Conservation (phyloP, 2,113 vertebrate genomes). For the Centropristis striata region DNA sequence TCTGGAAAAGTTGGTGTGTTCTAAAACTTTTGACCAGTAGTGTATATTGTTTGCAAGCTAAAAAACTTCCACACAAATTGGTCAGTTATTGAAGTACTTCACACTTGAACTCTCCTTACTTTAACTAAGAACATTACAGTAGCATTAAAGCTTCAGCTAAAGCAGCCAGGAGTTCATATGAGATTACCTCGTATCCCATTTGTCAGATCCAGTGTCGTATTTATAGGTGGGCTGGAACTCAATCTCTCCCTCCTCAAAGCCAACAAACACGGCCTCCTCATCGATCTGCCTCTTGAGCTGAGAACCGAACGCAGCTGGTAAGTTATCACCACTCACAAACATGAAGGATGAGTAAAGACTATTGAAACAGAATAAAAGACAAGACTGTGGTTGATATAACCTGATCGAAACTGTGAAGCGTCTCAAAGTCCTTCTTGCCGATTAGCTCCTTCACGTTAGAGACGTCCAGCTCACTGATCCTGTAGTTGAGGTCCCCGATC, state of each 20-base stretch:
- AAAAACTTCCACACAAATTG: neutral
- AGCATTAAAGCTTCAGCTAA: neutral
- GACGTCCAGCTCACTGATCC: slow-evolving; percentile 92
- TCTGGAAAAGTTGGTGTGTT: too few species aligned
- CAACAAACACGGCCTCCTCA: slow-evolving; percentile 90
- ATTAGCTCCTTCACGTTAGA: slow-evolving; percentile 92
- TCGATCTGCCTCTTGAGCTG: slow-evolving; percentile 94
- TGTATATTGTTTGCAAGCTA: neutral
- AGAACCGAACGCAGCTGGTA: slow-evolving; percentile 18
- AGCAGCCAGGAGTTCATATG: neutral
- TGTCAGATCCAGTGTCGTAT: slow-evolving; percentile 93
- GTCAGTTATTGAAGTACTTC: neutral
- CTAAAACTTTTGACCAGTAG: too few species aligned
- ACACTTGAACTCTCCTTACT: neutral
- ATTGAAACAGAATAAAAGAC: neutral
- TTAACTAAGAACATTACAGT: neutral
- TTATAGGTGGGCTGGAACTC: slow-evolving; percentile 98
- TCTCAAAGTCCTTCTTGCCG: slow-evolving; percentile 89
- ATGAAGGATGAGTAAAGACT: neutral
- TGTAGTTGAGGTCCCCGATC: slow-evolving; percentile 98
- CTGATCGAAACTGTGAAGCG: slow-evolving; percentile 91
- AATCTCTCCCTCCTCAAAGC: slow-evolving; percentile 93
- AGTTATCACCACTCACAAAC: slow-evolving; percentile 8
- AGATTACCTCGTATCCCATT: slow-evolving; percentile 96
- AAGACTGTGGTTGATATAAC: slow-evolving; percentile 73